Percentiles rank a stretch among this genome's conserved stretches.
These are phyloP conservation scores for Ophiothrix spiculata DNA, from an alignment of 35 echinoderm and acorn worm species.

Conservation along the genomic window DNA sequence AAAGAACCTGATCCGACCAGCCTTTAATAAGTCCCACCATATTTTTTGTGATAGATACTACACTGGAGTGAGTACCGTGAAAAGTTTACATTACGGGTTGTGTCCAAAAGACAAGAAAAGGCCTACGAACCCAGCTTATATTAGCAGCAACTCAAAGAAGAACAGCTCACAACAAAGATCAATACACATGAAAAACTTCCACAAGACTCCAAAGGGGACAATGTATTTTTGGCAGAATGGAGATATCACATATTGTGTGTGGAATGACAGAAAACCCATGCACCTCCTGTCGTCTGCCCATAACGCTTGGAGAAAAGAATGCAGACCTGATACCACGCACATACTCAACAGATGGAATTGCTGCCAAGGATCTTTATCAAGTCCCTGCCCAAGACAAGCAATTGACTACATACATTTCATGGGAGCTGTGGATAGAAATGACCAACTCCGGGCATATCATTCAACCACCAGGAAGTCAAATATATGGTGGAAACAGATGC, in stretches of 20 bases:
- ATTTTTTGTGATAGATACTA: no score
- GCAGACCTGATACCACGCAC: neutral
- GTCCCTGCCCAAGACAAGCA: neutral
- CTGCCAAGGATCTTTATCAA: no score
- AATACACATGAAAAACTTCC: no score
- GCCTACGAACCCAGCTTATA: no score
- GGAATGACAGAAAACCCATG: slow-evolving; percentile 2
- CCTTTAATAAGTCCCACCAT: no score
- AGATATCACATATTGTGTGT: neutral
- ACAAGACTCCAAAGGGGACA: neutral
- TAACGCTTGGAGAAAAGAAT: neutral
- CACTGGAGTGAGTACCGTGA: no score
- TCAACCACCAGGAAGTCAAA: neutral
- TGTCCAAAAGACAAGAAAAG: no score
- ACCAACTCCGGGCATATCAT: slow-evolving; percentile 15
- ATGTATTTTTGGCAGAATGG: slow-evolving; percentile 13
- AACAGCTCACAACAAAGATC: no score
- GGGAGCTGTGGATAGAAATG: neutral
- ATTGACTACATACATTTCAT: neutral
- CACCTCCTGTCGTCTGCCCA: neutral
- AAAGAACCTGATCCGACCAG: no score
- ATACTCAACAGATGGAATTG: neutral
- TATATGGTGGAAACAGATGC: neutral
- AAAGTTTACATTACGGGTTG: no score
- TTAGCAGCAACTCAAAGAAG: no score